These are phyloP conservation scores for Acanthis flammea DNA, from an alignment of 2,797 vertebrate genomes.

Conservation along the genomic window DNA sequence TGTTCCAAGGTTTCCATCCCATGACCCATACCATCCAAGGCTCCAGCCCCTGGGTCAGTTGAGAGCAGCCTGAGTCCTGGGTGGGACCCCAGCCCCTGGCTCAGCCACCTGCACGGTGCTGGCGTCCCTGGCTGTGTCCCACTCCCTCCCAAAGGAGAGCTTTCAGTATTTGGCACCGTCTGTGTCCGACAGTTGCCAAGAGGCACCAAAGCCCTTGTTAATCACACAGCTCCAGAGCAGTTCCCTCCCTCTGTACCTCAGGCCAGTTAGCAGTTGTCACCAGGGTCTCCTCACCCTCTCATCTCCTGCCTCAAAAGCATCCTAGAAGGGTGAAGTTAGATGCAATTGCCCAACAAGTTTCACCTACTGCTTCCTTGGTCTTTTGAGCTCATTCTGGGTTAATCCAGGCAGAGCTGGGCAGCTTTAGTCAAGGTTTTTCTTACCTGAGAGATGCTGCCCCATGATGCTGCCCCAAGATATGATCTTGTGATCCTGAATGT, in stretches of 20 bases:
- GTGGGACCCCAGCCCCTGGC: background rate
- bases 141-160: background rate
- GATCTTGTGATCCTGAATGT: background rate
- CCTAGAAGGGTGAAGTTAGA: background rate
- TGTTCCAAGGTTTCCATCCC: background rate
- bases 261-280: background rate
- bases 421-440: background rate
- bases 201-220: background rate
- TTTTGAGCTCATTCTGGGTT: background rate
- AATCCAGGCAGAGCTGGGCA: background rate
- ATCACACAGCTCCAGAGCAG: background rate
- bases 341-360: background rate
- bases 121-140: background rate
- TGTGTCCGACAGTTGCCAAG: background rate
- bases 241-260: background rate
- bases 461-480: background rate
- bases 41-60: background rate
- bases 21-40: background rate
- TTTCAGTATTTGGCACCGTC: background rate
- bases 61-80: background rate
- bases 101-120: background rate
- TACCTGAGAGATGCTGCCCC: background rate
- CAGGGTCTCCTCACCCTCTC: background rate
- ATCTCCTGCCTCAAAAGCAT: background rate
- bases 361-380: background rate